Evolutionary conservation across 1,140 invertebrate genomes (phyloP).

Genomic region (Lucilia cuprina): DNA sequence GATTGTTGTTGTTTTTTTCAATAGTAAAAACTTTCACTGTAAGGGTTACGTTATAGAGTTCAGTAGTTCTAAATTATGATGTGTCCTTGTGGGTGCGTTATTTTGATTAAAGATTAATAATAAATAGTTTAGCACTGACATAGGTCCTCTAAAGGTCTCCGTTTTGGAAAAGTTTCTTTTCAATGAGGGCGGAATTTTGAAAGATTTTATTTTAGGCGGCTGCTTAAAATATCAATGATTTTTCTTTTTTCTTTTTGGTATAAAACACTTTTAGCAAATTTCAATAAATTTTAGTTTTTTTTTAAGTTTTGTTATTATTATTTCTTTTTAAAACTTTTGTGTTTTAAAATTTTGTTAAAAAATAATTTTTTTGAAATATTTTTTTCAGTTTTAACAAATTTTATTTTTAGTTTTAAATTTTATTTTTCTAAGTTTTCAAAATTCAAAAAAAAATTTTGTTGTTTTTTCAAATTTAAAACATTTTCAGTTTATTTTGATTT

Average conservation of each 20-base stretch:
- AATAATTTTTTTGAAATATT: not conserved
- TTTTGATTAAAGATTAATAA: constrained; percentile 59
- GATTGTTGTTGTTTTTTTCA: constrained; percentile 6
- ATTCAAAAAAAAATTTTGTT: not conserved
- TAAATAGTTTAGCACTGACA: constrained; percentile 59
- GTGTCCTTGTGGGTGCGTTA: constrained; percentile 46
- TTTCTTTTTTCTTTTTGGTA: no score
- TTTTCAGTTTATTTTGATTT: not conserved
- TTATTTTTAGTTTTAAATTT: not conserved
- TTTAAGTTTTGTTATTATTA: no score
- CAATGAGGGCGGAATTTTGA: constrained; percentile 57
- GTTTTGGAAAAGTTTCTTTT: constrained; percentile 52
- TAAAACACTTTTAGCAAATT: no score
- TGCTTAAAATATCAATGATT: not conserved
- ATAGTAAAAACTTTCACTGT: constrained; percentile 9
- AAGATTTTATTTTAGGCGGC: constrained; percentile 37
- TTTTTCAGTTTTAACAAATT: not conserved
- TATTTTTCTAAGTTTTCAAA: not conserved
- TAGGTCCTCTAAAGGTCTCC: constrained; percentile 56
- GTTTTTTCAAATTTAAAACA: not conserved
- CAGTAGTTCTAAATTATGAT: constrained; percentile 58
- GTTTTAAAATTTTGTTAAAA: no score
- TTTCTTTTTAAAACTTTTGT: no score
- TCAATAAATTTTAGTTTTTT: no score
- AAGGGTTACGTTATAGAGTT: constrained; percentile 49